Percentiles rank a stretch among this genome's conserved stretches.
phyloP scores from a whole-genome alignment of 2,797 vertebrate genomes.

The Acanthurus tractus region DNA sequence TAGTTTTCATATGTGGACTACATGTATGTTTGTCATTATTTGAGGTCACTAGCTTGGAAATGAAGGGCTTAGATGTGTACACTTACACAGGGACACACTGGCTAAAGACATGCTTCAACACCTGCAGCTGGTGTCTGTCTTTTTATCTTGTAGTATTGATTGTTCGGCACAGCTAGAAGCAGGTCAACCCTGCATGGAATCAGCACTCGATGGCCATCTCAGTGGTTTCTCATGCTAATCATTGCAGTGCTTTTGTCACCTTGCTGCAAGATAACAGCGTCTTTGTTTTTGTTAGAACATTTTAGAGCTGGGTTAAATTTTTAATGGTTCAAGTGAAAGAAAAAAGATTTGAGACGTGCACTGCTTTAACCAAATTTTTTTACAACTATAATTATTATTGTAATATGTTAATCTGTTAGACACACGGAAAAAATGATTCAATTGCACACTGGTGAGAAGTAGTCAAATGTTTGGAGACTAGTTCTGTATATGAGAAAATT shows the following conservation, averaged over 20 bases:
- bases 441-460: neutral
- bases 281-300: conserved; percentile 5
- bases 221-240: conserved; percentile 55
- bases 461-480: neutral
- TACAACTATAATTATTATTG: neutral
- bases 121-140: conserved; percentile 34
- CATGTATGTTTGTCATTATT: neutral
- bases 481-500: neutral
- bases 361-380: neutral
- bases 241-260: conserved; percentile 41
- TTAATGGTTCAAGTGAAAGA: neutral
- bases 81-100: neutral
- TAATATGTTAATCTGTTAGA: neutral
- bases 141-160: conserved; percentile 39
- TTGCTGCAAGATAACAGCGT: conserved; percentile 20
- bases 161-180: conserved; percentile 42
- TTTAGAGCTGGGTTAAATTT: neutral
- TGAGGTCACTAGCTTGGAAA: conserved; percentile 42
- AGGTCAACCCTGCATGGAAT: conserved; percentile 23
- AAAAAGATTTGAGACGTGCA: neutral
- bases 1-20: neutral
- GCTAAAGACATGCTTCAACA: conserved; percentile 20
- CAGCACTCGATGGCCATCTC: conserved; percentile 19
- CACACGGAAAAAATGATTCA: neutral
- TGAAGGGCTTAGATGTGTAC: neutral